phyloP scores from a whole-genome alignment of 1,140 invertebrate species.

The Philotrypesis tridentata region DNA sequence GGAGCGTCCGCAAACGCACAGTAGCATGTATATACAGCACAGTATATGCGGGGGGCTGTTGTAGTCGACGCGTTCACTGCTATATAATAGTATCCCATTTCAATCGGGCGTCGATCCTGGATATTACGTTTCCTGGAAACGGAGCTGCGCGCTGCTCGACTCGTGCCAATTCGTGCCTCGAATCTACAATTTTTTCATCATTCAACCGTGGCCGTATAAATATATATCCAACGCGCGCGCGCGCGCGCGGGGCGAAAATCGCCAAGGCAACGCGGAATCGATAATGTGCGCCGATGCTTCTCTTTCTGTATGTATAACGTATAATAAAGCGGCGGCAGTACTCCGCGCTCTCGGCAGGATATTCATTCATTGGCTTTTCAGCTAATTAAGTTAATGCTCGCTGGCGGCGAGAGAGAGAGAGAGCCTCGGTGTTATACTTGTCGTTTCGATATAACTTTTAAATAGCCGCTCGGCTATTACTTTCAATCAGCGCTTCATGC shows the following conservation, averaged over 20 bases:
- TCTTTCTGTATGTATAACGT: no score
- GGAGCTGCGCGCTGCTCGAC: no score
- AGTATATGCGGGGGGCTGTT: neutral
- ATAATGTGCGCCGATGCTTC: neutral
- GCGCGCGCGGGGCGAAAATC: neutral
- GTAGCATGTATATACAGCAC: neutral
- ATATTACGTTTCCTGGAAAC: conserved; percentile 31
- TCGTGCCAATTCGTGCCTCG: neutral
- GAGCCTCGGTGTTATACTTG: neutral
- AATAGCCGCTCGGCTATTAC: conserved; percentile 39
- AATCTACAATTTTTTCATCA: neutral
- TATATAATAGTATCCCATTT: neutral
- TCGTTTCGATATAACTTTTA: conserved; percentile 41
- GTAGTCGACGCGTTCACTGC: neutral
- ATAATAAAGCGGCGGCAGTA: no score
- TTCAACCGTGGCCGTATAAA: neutral
- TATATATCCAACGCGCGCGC: neutral
- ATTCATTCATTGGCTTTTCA: neutral
- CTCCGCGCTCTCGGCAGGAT: no score
- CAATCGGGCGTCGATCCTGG: neutral
- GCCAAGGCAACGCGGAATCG: conserved; percentile 8
- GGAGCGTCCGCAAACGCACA: neutral
- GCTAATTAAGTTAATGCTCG: conserved; percentile 40
- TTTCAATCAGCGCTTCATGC: conserved; percentile 65
- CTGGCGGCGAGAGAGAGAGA: neutral